Conservation (phyloP, 2,888 invertebrate species). For the Poecilobothrus nobilitatus region DNA sequence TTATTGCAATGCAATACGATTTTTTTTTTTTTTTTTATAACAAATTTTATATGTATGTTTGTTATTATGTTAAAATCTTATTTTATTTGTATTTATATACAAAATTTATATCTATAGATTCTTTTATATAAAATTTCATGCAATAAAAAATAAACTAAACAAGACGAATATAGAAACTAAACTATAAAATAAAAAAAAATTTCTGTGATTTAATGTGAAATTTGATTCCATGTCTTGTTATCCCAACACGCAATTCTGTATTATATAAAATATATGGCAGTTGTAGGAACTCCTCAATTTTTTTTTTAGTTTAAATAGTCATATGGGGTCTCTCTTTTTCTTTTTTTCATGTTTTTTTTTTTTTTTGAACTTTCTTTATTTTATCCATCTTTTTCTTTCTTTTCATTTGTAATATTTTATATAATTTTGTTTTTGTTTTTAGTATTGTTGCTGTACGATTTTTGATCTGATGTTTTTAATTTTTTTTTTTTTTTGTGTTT, state of each 20-base stretch:
- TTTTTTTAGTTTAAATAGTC: background rate
- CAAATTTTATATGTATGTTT: background rate
- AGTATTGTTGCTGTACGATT: background rate
- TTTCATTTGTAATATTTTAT: background rate
- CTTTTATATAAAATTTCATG: background rate
- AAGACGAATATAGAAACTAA: background rate
- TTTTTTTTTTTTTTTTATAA: background rate
- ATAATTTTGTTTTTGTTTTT: background rate
- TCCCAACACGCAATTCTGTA: conserved; percentile 10
- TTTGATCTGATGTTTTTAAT: background rate
- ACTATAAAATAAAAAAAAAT: conserved; percentile 7
- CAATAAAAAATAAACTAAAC: background rate
- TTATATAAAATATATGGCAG: background rate
- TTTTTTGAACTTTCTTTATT: background rate
- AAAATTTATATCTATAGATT: background rate
- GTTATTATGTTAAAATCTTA: background rate
- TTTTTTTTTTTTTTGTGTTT: background rate
- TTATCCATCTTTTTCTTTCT: too few relatives aligned
- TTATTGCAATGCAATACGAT: background rate
- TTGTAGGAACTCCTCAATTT: background rate
- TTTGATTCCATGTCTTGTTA: conserved; percentile 13
- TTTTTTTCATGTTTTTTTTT: background rate
- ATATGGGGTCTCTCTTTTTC: background rate
- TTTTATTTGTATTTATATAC: background rate
- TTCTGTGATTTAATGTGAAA: conserved; percentile 12